Evolutionary conservation across 2,888 invertebrate species (phyloP).

Genomic region (Tridacna gigas): DNA sequence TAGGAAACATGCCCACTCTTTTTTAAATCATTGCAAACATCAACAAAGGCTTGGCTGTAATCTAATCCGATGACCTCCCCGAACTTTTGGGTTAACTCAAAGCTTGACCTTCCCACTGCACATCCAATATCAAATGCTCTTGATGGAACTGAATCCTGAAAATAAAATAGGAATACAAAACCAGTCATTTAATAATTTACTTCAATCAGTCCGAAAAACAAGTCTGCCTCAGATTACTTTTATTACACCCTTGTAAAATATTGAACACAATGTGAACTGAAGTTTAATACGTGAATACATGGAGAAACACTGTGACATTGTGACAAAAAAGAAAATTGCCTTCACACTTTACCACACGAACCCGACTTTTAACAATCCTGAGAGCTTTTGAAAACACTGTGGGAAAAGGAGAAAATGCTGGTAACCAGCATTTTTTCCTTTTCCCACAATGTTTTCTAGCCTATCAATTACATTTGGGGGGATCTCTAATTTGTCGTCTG

Average conservation of each 20-base stretch:
- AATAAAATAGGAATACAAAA: not conserved
- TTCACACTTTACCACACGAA: too few species aligned
- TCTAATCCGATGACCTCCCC: constrained; percentile 83
- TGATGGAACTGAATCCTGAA: constrained; percentile 62
- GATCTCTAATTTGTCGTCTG: not conserved
- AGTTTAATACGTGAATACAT: too few species aligned
- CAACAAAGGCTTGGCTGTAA: constrained; percentile 82
- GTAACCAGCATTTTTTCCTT: not conserved
- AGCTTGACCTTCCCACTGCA: constrained; percentile 83
- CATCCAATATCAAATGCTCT: constrained; percentile 84
- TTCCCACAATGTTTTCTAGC: not conserved
- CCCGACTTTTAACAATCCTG: too few species aligned
- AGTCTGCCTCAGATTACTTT: too few species aligned
- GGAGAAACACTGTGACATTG: too few species aligned
- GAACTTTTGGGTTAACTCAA: constrained; percentile 81
- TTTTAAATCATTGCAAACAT: constrained; percentile 79
- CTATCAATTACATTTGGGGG: not conserved
- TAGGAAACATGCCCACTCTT: constrained; percentile 75
- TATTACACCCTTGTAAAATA: too few species aligned
- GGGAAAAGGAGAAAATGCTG: too few species aligned
- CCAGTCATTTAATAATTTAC: too few species aligned
- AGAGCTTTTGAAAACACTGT: too few species aligned
- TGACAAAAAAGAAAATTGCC: too few species aligned
- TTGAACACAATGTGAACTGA: too few species aligned
- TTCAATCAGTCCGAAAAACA: too few species aligned